Evolutionary conservation across 2,888 invertebrate genomes (phyloP).

Genomic region (Lepidochitona cinerea): DNA sequence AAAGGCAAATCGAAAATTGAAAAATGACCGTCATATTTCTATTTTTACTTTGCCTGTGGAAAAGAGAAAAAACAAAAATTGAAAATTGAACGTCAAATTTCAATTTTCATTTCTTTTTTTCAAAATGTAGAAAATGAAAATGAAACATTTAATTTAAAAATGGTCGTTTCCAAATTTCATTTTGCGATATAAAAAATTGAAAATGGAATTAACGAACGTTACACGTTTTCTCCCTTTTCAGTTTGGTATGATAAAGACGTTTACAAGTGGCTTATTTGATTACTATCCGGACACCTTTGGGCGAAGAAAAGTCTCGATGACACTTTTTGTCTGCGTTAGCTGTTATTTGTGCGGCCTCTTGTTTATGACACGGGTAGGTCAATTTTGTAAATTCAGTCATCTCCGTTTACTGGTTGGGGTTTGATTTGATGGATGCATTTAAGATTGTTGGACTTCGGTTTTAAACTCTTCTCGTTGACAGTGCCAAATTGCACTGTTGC

Average conservation of each 20-base stretch:
- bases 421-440: too few relatives aligned
- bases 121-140: too few relatives aligned
- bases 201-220: not conserved
- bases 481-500: not conserved
- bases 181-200: too few relatives aligned
- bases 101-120: too few relatives aligned
- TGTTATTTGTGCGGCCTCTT: conserved; percentile 80
- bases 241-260: conserved; percentile 25
- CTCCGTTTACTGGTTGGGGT: too few relatives aligned
- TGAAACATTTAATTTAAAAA: too few relatives aligned
- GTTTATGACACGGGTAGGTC: conserved; percentile 76
- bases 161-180: too few relatives aligned
- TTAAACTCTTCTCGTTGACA: not conserved
- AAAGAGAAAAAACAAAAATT: too few relatives aligned
- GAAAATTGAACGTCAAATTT: too few relatives aligned
- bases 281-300: conserved; percentile 15
- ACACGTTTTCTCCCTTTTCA: not conserved
- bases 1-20: too few relatives aligned
- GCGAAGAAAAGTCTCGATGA: conserved; percentile 70
- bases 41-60: too few relatives aligned
- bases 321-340: conserved; percentile 76
- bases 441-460: not conserved
- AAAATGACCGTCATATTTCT: too few relatives aligned
- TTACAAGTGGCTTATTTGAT: conserved; percentile 25
- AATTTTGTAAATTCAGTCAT: not conserved